Evolutionary conservation across 1,140 invertebrate species (phyloP), one percentile per base, ranked within the genome.

Genomic region (Aricia agestis): DNA sequence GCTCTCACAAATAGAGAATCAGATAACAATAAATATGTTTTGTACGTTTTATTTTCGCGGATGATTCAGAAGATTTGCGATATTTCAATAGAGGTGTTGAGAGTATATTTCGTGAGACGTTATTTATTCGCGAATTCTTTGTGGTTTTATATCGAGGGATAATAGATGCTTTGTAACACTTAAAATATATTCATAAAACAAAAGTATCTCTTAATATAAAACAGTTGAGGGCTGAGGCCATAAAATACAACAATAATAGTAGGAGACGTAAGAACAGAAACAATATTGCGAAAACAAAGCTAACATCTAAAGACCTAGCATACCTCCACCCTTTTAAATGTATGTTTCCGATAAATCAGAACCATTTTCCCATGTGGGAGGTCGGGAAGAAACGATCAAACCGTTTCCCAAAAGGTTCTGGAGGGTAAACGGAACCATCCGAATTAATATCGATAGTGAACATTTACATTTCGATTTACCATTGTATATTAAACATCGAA

Each of bases 401-500:
- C 72, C 71, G 78, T 82, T 87, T 84, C 84, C 84, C 82, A 79
- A 87, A 86, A 88, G 85, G 84, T 81, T 74, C 80, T 78, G 80
- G 73, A 52, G 45, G 45, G 45, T 74, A 78, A 73, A 74, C 78
- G 78, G 78, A 81, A 85, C 85, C 82, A 84, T 87, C 84, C 86
- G 82, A 89, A 87, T 89, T 89, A 87, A 87, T 87, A 80, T 83
- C 78, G 78, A 76, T 76, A 81, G 76, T 74, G 81, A 85, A 84
- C 79, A 82, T 86, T 81, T 82, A 79, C 78, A 82, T 83, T 72
- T 75, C 74, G 75, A 77, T 76, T 80, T 72, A 70, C 72, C 69
- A 66, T 75, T 36, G 70, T 71, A 57, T 61, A 45, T 41, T 69
- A 69, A 25, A 69, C 18, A n/a, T 41, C 59, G 36, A 59, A 4